A percentile compares a stretch with the other conserved stretches of the same genome.
Evolutionary conservation across 2,797 vertebrate species (phyloP).

Genomic region (Catharus ustulatus): DNA sequence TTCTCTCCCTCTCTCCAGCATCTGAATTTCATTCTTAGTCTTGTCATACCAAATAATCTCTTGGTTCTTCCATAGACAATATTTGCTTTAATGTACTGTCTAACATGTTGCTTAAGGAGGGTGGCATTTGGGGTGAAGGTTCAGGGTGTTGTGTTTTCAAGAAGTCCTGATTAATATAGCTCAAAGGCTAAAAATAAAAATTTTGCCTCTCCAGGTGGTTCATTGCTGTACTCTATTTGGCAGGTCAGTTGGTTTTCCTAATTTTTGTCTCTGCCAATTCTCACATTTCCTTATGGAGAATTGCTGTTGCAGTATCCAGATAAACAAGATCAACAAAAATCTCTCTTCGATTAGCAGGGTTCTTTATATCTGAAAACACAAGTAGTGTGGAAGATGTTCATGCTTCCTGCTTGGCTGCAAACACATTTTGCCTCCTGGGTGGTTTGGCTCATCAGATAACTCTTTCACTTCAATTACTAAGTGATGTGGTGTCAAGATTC

Average conservation of each 20-base stretch:
- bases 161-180: not conserved
- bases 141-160: not conserved
- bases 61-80: not conserved
- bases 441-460: not conserved
- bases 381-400: not conserved
- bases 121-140: rapidly evolving
- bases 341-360: not conserved
- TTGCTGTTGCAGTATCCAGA: not conserved
- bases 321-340: not conserved
- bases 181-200: not conserved
- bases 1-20: no score
- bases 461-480: not conserved
- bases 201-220: not conserved
- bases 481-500: not conserved
- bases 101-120: not conserved
- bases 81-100: not conserved
- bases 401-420: not conserved
- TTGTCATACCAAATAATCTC: not conserved
- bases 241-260: not conserved
- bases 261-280: not conserved
- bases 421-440: not conserved
- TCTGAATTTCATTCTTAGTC: not conserved
- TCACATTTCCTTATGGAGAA: rapidly evolving
- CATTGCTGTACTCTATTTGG: not conserved
- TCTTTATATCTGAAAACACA: not conserved